Conservation (phyloP, 2,113 vertebrate species). For the Podilymbus podiceps region DNA sequence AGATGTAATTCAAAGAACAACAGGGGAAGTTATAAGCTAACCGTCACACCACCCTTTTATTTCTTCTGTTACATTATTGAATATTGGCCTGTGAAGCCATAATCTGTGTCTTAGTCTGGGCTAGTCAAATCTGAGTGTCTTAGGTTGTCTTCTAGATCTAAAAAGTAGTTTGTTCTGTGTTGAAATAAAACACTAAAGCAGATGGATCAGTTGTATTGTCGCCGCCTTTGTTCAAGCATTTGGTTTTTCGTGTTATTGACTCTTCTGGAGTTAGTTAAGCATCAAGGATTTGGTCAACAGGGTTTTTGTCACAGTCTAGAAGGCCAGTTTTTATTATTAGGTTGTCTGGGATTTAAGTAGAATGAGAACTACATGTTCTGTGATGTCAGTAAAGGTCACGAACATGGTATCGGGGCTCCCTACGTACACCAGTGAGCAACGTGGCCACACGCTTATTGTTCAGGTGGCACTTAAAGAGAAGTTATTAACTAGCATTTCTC, state of each 20-base stretch:
- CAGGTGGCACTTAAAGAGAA: background rate
- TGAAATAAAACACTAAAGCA: background rate
- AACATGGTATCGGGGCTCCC: background rate
- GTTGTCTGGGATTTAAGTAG: background rate
- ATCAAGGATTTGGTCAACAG: background rate
- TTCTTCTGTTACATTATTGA: background rate
- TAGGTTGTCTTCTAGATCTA: background rate
- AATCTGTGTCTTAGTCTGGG: background rate
- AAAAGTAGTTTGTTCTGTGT: background rate
- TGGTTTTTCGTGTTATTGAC: background rate
- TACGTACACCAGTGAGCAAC: rapidly evolving
- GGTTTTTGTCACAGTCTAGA: background rate
- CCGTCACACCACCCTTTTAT: background rate
- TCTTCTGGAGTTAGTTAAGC: background rate
- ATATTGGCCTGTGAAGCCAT: background rate
- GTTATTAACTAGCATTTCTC: background rate
- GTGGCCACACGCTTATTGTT: rapidly evolving
- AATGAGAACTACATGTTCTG: background rate
- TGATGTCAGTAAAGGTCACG: background rate
- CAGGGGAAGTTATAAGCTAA: background rate
- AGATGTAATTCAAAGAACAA: background rate
- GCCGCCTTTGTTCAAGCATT: background rate
- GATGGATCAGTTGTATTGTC: background rate
- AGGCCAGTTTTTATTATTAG: background rate
- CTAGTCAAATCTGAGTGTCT: background rate